Conservation (phyloP, 2,113 vertebrate species). For the Cyanoramphus novaezelandiae region DNA sequence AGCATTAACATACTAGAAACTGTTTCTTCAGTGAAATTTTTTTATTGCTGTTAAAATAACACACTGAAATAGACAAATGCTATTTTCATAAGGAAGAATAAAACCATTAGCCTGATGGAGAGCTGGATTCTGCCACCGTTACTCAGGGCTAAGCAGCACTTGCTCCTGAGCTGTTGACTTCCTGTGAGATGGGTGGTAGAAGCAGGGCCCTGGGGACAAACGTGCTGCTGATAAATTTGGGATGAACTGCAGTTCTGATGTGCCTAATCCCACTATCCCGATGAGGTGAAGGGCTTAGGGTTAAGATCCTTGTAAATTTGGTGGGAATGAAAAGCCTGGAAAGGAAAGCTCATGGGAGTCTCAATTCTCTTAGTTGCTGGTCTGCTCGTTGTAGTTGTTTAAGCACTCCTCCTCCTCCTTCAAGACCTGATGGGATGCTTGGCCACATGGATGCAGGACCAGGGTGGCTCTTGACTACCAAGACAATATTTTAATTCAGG, state of each 20-base stretch:
- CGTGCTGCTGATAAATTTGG: not conserved
- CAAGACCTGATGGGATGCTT: not conserved
- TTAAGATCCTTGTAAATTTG: not conserved
- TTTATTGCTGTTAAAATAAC: conserved; percentile 28
- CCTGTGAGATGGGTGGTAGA: accelerated
- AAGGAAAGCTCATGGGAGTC: not conserved
- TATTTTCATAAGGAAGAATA: not conserved
- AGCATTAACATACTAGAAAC: not conserved
- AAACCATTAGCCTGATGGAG: not conserved
- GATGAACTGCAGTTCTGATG: not conserved
- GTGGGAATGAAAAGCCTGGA: not conserved
- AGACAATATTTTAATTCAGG: not conserved
- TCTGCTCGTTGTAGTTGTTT: not conserved
- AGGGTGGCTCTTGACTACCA: not conserved
- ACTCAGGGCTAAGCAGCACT: not conserved
- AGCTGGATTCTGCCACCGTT: not conserved
- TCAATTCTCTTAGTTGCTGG: not conserved
- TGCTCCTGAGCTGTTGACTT: not conserved
- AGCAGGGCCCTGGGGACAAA: not conserved
- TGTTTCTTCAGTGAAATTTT: conserved; percentile 25
- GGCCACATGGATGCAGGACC: not conserved
- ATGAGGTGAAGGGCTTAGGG: not conserved
- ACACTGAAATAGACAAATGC: not conserved
- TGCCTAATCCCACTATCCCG: not conserved
- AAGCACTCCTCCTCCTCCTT: not conserved